A percentile compares a stretch with the other conserved stretches of the same genome.
Conservation (phyloP, 2,888 invertebrate genomes). For the Eristalinus aeneus region DNA sequence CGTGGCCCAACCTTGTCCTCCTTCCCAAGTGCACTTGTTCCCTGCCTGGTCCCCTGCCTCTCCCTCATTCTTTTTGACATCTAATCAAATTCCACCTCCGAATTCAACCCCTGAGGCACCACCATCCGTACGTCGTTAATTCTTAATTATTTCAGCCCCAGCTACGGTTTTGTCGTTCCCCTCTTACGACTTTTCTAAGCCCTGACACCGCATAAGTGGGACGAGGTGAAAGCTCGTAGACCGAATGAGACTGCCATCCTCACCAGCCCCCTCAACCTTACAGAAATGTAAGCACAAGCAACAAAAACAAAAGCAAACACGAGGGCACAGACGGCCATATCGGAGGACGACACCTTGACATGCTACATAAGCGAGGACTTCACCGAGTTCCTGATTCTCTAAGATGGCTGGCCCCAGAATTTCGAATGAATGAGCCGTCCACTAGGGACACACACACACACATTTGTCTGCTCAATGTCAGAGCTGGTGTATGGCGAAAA, state of each 20-base stretch:
- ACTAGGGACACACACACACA: slow-evolving; percentile 17
- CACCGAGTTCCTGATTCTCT: slow-evolving; percentile 12
- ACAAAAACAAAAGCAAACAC: slow-evolving; percentile 36
- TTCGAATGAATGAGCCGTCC: slow-evolving; percentile 45
- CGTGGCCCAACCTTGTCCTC: slow-evolving; percentile 2
- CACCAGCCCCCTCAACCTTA: slow-evolving; percentile 21
- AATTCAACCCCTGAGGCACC: neutral
- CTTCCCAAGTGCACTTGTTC: neutral
- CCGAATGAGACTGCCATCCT: neutral
- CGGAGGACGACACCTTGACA: slow-evolving; percentile 66
- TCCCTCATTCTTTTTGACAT: neutral
- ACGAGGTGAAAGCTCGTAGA: slow-evolving; percentile 55
- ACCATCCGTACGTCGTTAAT: slow-evolving; percentile 17
- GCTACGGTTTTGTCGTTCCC: neutral
- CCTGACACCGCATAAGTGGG: slow-evolving; percentile 40
- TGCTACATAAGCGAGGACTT: slow-evolving; percentile 5
- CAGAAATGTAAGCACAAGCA: slow-evolving; percentile 22
- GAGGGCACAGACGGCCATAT: slow-evolving; percentile 63
- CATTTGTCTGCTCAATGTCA: slow-evolving; percentile 1
- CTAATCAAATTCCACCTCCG: neutral
- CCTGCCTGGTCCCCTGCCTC: no score
- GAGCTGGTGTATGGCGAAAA: slow-evolving; percentile 47
- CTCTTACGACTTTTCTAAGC: slow-evolving; percentile 9
- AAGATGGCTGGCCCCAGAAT: slow-evolving; percentile 22
- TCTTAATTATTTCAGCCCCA: slow-evolving; percentile 35